Conservation (phyloP, 2,113 vertebrate genomes). For the Microtus montanus region DNA sequence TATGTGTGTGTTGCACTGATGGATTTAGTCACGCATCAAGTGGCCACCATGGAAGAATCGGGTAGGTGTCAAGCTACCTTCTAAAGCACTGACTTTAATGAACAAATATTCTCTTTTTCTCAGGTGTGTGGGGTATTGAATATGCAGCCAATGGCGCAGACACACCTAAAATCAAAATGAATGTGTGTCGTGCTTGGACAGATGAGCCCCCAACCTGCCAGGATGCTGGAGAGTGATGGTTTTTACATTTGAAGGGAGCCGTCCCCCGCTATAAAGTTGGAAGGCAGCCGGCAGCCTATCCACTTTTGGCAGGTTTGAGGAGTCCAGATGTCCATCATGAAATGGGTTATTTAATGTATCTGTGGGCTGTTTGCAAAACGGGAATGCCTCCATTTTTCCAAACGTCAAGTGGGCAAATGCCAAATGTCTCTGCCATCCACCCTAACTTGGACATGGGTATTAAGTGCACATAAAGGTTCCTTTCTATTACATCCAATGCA, state of each 20-base stretch:
- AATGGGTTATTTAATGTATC: slow-evolving; percentile 85
- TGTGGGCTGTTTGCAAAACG: slow-evolving; percentile 83
- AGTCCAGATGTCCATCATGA: slow-evolving; percentile 86
- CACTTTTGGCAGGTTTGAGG: slow-evolving; percentile 81
- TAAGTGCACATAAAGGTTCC: slow-evolving; percentile 38
- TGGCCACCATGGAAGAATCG: neutral
- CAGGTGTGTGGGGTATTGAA: neutral
- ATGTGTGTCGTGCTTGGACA: neutral
- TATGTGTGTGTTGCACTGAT: neutral
- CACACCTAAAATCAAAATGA: slow-evolving; percentile 36
- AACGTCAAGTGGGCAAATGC: slow-evolving; percentile 78
- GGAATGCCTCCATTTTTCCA: slow-evolving; percentile 80
- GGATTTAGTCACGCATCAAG: neutral
- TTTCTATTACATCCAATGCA: slow-evolving; percentile 47
- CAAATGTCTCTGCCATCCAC: slow-evolving; percentile 66
- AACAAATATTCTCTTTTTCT: slow-evolving; percentile 5
- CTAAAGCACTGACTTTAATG: neutral
- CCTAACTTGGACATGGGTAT: slow-evolving; percentile 14
- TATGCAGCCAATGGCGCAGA: neutral
- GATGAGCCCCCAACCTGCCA: slow-evolving; percentile 47
- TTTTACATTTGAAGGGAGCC: slow-evolving; percentile 72
- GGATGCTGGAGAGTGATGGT: neutral
- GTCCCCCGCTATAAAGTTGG: slow-evolving; percentile 75
- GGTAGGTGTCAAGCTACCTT: neutral
- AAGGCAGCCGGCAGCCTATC: slow-evolving; percentile 73